Conservation (phyloP, 2,888 invertebrate genomes). For the Lissocephala sabroskyi region DNA sequence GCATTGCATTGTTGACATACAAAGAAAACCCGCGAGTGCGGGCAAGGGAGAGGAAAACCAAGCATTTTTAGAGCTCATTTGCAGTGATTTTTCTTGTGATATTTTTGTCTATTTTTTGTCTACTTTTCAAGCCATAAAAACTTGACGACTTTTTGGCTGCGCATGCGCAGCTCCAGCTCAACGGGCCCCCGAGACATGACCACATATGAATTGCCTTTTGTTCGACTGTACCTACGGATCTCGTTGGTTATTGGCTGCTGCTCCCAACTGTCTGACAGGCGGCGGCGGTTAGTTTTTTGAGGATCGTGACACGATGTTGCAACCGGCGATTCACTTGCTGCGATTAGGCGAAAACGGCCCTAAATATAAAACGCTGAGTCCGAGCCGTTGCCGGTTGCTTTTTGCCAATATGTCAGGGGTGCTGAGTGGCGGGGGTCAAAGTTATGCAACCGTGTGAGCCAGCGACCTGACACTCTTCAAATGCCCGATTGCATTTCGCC, state of each 20-base stretch:
- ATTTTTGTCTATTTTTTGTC: too few relatives aligned
- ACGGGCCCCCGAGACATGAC: too few relatives aligned
- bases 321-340: conserved; percentile 43
- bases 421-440: conserved; percentile 8
- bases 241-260: not conserved
- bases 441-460: too few relatives aligned
- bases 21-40: too few relatives aligned
- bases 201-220: too few relatives aligned
- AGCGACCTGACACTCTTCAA: too few relatives aligned
- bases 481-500: not conserved
- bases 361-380: conserved; percentile 26
- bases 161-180: too few relatives aligned
- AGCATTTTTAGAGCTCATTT: conserved; percentile 37
- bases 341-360: conserved; percentile 36
- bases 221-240: conserved; percentile 9
- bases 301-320: conserved; percentile 66
- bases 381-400: not conserved
- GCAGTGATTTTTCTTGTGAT: conserved; percentile 40
- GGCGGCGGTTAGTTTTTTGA: conserved; percentile 16
- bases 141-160: too few relatives aligned
- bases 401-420: conserved; percentile 8
- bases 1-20: too few relatives aligned
- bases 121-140: too few relatives aligned
- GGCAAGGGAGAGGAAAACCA: too few relatives aligned
- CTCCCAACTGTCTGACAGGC: not conserved